Evolutionary conservation across 2,888 invertebrate genomes (phyloP), one percentile per base, ranked within the genome.

Genomic region (Schizaphis graminum): DNA sequence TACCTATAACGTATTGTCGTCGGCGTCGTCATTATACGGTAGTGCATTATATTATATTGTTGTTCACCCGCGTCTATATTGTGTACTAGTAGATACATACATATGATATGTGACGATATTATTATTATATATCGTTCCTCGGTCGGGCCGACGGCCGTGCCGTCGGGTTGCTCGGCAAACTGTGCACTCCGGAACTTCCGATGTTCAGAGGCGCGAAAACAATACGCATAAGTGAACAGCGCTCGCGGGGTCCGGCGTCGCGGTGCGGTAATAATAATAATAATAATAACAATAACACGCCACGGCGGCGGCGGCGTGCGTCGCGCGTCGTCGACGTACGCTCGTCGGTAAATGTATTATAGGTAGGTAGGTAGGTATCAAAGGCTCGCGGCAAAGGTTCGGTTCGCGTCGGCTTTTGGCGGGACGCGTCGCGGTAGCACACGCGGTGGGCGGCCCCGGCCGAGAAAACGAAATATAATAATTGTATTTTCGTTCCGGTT

Each of bases 131-230:
- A n/a, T 41, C 41, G 61, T 57, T 41, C 47, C 47, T 61, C 8
- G 47, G 53, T 91, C 1, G 41, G 28, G 91, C 49, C 35, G 91
- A 47, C 49, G 28, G 44, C 28, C 44, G 28, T 26, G 44, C 41
- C 77, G 91, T 11, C 91, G 91, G 57, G 44, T 35, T 47, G 44
- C 86, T 47, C 49, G 28, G 87, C 87, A 53, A 61, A 92, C 87
- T 57, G 86, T 49, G 92, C 86, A 47, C 92, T 5, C 92, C 92
- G 92, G 92, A 87, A 92, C 87, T 92, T 86, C 57, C 57, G 91
- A 86, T 61, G 91, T 67, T 61, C 92, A 41, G 35, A 61, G 91
- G 86, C 91, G 86, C 91, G 91, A 92, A 92, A 67, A 92, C 92
- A 92, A 87, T 87, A 57, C 92, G 87, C 87, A 61, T 16, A 41